A percentile compares a stretch with the other conserved stretches of the same genome.
Evolutionary conservation across 2,888 invertebrate species (phyloP).

Genomic region (Resseliella maxima): DNA sequence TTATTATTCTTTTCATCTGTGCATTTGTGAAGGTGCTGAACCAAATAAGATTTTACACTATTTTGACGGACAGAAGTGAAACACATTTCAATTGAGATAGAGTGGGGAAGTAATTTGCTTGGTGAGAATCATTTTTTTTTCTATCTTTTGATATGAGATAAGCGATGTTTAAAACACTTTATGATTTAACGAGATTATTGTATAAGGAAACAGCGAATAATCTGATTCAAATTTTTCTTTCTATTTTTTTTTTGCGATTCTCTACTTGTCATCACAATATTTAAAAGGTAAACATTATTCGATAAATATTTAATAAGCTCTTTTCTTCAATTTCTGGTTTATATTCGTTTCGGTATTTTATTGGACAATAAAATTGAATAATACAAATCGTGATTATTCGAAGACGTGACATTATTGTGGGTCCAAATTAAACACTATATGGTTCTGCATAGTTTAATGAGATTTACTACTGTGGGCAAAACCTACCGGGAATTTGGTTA

Average conservation of each 20-base stretch:
- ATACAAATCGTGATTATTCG: no score
- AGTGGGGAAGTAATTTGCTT: no score
- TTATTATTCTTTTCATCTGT: conserved; percentile 14
- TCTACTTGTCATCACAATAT: neutral
- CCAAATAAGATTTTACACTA: conserved; percentile 38
- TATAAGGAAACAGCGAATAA: neutral
- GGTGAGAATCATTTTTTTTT: no score
- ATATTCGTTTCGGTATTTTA: no score
- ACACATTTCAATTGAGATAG: neutral
- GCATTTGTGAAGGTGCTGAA: neutral
- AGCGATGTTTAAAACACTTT: neutral
- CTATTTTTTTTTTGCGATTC: neutral
- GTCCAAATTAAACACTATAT: no score
- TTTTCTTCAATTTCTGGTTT: no score
- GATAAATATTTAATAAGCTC: no score
- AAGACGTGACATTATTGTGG: no score
- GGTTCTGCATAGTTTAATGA: no score
- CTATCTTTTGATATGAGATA: neutral
- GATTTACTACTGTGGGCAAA: no score
- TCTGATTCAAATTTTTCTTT: neutral
- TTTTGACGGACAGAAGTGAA: neutral
- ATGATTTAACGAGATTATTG: conserved; percentile 34
- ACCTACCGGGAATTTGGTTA: no score
- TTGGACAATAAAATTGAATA: no score
- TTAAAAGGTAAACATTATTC: neutral